These are phyloP conservation scores for Orchestes rusci DNA, from an alignment of 2,888 invertebrate species.

Conservation along the genomic window DNA sequence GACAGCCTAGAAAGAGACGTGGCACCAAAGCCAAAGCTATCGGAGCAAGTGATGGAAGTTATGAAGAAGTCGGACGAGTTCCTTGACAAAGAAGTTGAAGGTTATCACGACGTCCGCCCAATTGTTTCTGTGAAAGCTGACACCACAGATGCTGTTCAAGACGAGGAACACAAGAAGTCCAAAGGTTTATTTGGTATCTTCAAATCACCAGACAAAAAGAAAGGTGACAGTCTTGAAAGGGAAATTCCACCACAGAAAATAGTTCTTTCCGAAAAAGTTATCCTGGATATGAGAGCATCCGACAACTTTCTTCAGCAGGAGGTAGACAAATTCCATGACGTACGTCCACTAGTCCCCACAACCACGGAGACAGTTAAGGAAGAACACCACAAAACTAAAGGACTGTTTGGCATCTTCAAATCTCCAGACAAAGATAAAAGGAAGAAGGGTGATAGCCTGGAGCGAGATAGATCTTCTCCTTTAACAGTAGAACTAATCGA, in stretches of 20 bases:
- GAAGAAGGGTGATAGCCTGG: conserved; percentile 8
- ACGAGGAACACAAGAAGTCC: conserved; percentile 25
- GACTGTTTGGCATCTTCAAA: conserved; percentile 28
- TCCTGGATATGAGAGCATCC: conserved; percentile 14
- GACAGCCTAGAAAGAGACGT: conserved; percentile 21
- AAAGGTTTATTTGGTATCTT: conserved; percentile 20
- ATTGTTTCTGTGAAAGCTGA: conserved; percentile 5
- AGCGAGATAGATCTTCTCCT: conserved; percentile 24
- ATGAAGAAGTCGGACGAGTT: conserved; percentile 29
- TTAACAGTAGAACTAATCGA: too few species aligned
- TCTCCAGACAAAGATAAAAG: conserved; percentile 17
- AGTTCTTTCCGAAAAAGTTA: conserved; percentile 17
- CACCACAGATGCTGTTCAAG: conserved; percentile 10
- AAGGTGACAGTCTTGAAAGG: conserved; percentile 17
- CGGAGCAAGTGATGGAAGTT: conserved; percentile 16
- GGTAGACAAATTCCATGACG: conserved; percentile 19
- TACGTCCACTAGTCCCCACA: conserved; percentile 13
- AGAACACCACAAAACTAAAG: conserved; percentile 14
- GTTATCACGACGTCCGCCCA: conserved; percentile 26
- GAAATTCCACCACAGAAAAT: conserved; percentile 12
- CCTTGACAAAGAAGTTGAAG: conserved; percentile 27
- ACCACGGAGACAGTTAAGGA: conserved; percentile 16
- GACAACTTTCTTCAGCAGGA: conserved; percentile 21
- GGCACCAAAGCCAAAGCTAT: background rate
- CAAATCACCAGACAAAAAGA: conserved; percentile 13